Conservation (phyloP, 2,113 vertebrate species). For the Sula dactylatra region DNA sequence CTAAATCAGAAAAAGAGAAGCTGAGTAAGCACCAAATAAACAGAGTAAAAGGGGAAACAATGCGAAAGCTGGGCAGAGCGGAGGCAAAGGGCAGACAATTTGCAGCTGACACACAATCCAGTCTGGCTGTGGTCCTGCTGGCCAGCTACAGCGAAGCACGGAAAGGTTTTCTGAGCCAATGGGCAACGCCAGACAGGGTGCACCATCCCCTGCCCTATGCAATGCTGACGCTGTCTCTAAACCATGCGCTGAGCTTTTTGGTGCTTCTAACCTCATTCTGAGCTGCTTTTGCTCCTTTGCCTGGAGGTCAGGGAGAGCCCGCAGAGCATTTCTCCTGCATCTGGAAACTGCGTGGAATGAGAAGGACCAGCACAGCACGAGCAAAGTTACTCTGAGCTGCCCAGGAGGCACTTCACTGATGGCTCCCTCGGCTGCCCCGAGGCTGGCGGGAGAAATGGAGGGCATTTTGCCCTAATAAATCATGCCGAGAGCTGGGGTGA, state of each 20-base stretch:
- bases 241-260: rapidly evolving
- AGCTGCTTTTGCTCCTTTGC: neutral
- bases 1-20: neutral
- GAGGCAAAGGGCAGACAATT: neutral
- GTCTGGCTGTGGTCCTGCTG: neutral
- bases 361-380: rapidly evolving
- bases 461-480: neutral
- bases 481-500: neutral
- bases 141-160: neutral
- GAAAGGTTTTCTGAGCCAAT: neutral
- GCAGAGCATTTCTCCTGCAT: neutral
- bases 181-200: neutral
- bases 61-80: neutral
- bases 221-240: rapidly evolving
- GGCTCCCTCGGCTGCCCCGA: neutral
- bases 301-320: neutral
- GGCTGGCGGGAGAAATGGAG: neutral
- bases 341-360: neutral
- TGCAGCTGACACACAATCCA: neutral
- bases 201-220: neutral
- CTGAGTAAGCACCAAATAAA: neutral
- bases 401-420: neutral
- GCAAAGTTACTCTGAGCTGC: neutral
- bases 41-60: neutral
- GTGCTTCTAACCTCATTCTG: neutral